Evolutionary conservation across 2,888 invertebrate genomes (phyloP).

Genomic region (Meandrusa payeni): DNA sequence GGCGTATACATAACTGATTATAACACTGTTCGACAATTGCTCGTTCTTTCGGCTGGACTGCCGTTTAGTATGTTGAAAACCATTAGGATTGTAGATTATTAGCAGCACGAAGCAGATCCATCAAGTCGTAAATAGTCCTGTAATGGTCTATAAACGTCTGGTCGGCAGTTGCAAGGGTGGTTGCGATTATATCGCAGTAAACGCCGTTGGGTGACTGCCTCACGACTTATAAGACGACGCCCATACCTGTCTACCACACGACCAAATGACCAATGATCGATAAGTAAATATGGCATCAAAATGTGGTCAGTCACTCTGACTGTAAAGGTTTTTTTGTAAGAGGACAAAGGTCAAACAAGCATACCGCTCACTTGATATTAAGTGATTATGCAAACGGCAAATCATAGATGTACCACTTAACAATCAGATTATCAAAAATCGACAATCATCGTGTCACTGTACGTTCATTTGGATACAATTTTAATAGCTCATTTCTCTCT

Average conservation of each 20-base stretch:
- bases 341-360: not conserved
- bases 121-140: slow-evolving; percentile 47
- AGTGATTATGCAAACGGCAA: no score
- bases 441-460: no score
- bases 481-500: no score
- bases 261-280: no score
- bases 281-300: no score
- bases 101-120: slow-evolving; percentile 26
- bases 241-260: slow-evolving; percentile 26
- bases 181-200: slow-evolving; percentile 50
- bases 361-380: no score
- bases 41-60: not conserved
- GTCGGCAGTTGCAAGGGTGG: slow-evolving; percentile 46
- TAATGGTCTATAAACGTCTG: slow-evolving; percentile 55
- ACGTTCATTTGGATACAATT: no score
- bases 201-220: slow-evolving; percentile 40
- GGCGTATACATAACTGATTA: no score
- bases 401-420: no score
- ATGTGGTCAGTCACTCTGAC: no score
- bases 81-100: not conserved
- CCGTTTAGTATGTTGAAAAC: slow-evolving; percentile 2
- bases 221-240: slow-evolving; percentile 39
- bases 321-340: not conserved
- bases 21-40: not conserved
- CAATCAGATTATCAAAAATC: slow-evolving; percentile 6